Conservation (phyloP, 2,797 vertebrate genomes). For the Sciurus carolinensis region DNA sequence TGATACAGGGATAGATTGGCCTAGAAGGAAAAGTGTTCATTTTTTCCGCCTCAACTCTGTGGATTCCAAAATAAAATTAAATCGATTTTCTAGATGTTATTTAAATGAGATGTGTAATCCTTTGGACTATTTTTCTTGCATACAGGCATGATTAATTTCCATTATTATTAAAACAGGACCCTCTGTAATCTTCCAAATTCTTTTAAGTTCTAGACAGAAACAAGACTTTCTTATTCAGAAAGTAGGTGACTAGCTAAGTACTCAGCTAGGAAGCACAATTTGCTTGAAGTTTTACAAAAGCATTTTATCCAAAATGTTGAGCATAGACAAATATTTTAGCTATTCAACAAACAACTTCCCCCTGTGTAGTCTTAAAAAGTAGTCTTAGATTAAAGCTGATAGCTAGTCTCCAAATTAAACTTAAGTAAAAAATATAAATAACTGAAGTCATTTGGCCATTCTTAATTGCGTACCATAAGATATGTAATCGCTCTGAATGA, state of each 20-base stretch:
- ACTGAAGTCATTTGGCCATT: neutral
- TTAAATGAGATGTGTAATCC: neutral
- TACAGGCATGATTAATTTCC: neutral
- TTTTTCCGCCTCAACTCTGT: neutral
- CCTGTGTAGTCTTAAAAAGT: no score
- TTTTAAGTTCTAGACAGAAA: neutral
- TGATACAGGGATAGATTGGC: neutral
- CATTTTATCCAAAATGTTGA: neutral
- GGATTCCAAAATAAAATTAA: neutral
- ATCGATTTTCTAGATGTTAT: neutral
- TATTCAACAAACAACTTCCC: neutral
- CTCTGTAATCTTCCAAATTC: neutral
- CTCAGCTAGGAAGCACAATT: neutral
- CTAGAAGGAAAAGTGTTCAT: neutral
- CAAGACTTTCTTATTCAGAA: neutral
- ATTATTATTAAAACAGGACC: neutral
- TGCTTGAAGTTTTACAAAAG: neutral
- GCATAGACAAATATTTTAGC: neutral
- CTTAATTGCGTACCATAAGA: neutral
- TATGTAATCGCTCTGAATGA: neutral
- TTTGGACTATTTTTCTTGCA: neutral
- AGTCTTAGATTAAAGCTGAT: neutral
- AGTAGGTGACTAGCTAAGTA: neutral
- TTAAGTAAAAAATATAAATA: neutral
- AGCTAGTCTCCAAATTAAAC: neutral